These are phyloP conservation scores for Drosophila repletoides DNA, from an alignment of 1,140 invertebrate species.

Conservation along the genomic window DNA sequence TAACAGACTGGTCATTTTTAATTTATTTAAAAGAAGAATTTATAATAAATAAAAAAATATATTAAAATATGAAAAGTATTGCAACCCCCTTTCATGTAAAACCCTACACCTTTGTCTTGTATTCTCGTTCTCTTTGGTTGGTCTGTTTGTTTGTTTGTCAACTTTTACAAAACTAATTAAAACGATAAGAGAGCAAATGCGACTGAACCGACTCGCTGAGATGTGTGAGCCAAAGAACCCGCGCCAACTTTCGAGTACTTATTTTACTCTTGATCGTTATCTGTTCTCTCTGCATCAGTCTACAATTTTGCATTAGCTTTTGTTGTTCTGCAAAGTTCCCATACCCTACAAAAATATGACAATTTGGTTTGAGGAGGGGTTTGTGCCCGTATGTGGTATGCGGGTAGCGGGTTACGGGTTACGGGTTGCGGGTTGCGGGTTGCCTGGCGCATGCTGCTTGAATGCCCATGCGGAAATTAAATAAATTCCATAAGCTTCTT, in stretches of 20 bases:
- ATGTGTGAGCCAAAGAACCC: slow-evolving; percentile 31
- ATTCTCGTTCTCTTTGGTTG: background rate
- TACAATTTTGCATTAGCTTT: slow-evolving; percentile 14
- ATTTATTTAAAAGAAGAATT: no score
- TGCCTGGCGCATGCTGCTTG: slow-evolving; percentile 24
- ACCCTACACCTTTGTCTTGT: background rate
- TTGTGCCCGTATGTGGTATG: no score
- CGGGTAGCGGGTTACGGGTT: background rate
- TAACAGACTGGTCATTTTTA: no score
- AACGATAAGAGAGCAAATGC: slow-evolving; percentile 54
- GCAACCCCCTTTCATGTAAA: background rate
- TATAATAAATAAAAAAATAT: no score
- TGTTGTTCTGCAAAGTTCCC: slow-evolving; percentile 32
- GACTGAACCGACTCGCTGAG: slow-evolving; percentile 26
- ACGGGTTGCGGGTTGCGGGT: slow-evolving; percentile 5
- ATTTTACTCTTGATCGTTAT: slow-evolving; percentile 48
- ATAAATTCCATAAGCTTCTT: slow-evolving; percentile 59
- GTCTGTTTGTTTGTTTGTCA: slow-evolving; percentile 36
- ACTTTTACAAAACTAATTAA: slow-evolving; percentile 75
- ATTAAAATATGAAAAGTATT: no score
- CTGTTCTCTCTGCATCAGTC: slow-evolving; percentile 15
- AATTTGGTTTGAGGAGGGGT: background rate
- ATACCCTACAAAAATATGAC: slow-evolving; percentile 28
- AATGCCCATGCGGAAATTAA: slow-evolving; percentile 68
- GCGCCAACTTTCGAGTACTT: background rate